phyloP scores from a whole-genome alignment of 2,888 invertebrate species.

The Apamea sordens region DNA sequence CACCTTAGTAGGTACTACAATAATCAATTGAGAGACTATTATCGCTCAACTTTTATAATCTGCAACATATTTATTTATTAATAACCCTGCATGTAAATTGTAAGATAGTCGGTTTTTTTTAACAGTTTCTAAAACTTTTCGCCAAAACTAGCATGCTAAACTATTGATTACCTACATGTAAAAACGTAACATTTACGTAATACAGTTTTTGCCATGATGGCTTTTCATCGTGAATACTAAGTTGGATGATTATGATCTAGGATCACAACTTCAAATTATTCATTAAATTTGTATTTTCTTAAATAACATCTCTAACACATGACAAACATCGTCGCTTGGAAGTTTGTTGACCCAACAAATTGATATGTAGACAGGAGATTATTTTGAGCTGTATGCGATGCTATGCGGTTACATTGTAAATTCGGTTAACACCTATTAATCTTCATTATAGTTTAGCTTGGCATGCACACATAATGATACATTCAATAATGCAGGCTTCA shows the following conservation, averaged over 20 bases:
- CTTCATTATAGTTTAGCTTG: conserved; percentile 5
- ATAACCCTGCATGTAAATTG: too few species aligned
- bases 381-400: not conserved
- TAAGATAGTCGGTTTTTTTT: too few species aligned
- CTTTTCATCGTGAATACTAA: not conserved
- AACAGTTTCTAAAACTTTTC: too few species aligned
- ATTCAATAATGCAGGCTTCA: conserved; percentile 26
- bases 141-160: too few species aligned
- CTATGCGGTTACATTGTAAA: not conserved
- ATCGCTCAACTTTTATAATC: too few species aligned
- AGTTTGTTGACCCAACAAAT: not conserved
- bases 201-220: not conserved
- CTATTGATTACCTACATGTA: too few species aligned
- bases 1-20: too few species aligned
- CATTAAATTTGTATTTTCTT: too few species aligned
- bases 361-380: not conserved
- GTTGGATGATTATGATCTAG: not conserved
- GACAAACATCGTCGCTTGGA: not conserved
- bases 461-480: conserved; percentile 15
- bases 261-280: too few species aligned
- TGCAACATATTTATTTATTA: too few species aligned
- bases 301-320: not conserved
- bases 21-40: too few species aligned
- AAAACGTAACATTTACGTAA: too few species aligned
- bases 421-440: conserved; percentile 13